Percentiles rank a stretch among this genome's conserved stretches.
These are phyloP conservation scores for Belonocnema kinseyi DNA, from an alignment of 1,140 invertebrate genomes.

Conservation along the genomic window DNA sequence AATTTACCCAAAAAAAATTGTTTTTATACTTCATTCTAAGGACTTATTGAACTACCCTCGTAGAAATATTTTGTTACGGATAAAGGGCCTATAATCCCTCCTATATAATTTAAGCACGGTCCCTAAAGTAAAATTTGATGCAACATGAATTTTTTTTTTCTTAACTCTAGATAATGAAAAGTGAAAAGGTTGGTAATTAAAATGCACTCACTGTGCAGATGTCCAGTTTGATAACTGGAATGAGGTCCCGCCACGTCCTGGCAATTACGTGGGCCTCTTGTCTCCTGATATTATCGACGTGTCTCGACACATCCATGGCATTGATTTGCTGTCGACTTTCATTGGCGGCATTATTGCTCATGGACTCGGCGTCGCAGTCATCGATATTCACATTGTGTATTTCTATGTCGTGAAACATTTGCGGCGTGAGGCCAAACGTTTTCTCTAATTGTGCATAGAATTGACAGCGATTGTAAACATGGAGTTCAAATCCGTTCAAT, in stretches of 20 bases:
- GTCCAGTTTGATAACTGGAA: constrained; percentile 97
- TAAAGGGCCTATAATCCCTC: no score
- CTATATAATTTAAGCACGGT: no score
- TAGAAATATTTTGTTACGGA: no score
- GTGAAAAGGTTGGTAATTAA: background rate
- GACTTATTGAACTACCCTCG: no score
- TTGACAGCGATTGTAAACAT: constrained; percentile 95
- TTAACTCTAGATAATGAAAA: no score
- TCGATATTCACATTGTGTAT: constrained; percentile 64
- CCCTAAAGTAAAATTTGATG: no score
- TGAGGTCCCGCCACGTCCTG: constrained; percentile 95
- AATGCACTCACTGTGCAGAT: constrained; percentile 84
- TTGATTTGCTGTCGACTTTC: constrained; percentile 83
- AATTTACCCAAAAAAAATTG: no score
- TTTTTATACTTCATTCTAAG: no score
- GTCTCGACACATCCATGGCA: constrained; percentile 74
- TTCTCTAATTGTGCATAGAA: constrained; percentile 93
- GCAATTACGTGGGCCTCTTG: constrained; percentile 80
- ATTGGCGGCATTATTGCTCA: constrained; percentile 68
- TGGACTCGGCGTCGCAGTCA: constrained; percentile 71
- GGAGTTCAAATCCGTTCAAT: constrained; percentile 96
- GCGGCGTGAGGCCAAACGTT: constrained; percentile 89
- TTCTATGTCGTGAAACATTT: constrained; percentile 81
- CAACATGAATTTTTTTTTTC: no score
- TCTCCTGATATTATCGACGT: constrained; percentile 70